Percentiles rank a stretch among this genome's conserved stretches.
phyloP scores from a whole-genome alignment of 2,888 invertebrate genomes.

The Tenthredo distinguenda region DNA sequence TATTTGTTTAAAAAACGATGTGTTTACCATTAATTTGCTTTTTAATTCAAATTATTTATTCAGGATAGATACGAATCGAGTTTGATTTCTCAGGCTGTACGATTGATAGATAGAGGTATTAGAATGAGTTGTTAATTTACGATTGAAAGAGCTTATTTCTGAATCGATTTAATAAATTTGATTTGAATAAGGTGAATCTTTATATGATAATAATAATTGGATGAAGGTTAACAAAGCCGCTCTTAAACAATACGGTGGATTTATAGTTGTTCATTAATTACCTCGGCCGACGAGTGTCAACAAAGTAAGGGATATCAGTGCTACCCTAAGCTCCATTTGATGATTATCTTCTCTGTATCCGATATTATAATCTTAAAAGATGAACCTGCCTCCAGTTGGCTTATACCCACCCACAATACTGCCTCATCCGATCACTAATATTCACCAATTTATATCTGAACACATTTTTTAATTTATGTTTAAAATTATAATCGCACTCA shows the following conservation, averaged over 20 bases:
- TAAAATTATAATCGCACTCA: conserved; percentile 46
- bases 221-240: neutral
- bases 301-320: conserved; percentile 64
- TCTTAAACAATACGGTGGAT: conserved; percentile 44
- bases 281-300: conserved; percentile 66
- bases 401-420: conserved; percentile 61
- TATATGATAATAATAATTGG: neutral
- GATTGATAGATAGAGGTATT: neutral
- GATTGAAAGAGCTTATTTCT: neutral
- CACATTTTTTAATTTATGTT: conserved; percentile 31
- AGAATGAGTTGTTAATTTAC: neutral
- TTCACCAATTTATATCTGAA: conserved; percentile 17
- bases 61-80: neutral
- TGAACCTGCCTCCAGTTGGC: conserved; percentile 51
- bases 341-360: conserved; percentile 66
- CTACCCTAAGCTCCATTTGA: conserved; percentile 67
- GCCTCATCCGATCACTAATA: conserved; percentile 51
- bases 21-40: neutral
- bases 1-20: neutral
- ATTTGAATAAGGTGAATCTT: neutral
- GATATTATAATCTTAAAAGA: conserved; percentile 51
- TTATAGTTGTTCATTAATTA: conserved; percentile 56
- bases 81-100: neutral
- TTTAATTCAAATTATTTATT: neutral
- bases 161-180: neutral